Evolutionary conservation across 2,113 vertebrate species (phyloP).

Genomic region (Ibidorhyncha struthersii): DNA sequence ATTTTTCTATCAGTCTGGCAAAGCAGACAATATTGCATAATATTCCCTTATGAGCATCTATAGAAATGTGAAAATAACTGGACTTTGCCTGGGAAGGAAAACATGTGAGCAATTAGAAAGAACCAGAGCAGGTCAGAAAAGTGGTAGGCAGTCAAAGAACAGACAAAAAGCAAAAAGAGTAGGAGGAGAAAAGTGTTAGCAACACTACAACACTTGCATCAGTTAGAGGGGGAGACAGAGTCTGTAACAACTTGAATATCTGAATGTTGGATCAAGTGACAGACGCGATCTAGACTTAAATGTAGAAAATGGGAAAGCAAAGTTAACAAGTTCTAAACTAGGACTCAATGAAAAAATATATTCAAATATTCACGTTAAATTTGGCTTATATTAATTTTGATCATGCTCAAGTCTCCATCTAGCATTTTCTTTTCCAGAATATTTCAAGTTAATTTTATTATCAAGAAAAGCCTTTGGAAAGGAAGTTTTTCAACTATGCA

Average conservation of each 20-base stretch:
- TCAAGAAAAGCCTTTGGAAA: not conserved
- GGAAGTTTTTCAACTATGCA: not conserved
- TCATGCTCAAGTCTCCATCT: not conserved
- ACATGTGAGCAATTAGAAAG: not conserved
- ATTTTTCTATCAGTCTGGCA: not conserved
- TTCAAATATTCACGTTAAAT: not conserved
- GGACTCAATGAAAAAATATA: not conserved
- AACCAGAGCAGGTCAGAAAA: not conserved
- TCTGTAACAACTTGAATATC: not conserved
- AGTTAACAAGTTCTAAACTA: not conserved
- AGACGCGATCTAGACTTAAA: not conserved
- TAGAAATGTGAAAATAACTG: not conserved
- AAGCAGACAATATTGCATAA: not conserved
- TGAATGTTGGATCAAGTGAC: not conserved
- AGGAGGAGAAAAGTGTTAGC: not conserved
- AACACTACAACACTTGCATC: not conserved
- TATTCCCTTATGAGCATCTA: not conserved
- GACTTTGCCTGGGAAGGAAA: not conserved
- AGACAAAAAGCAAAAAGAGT: not conserved
- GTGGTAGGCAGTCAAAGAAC: not conserved
- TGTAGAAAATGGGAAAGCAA: not conserved
- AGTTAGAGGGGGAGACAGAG: not conserved
- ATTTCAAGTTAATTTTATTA: not conserved
- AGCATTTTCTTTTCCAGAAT: not conserved
- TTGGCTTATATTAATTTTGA: not conserved